Base-by-base conservation (phyloP, 2,888 invertebrate genomes). In the Encarsia formosa region DNA sequence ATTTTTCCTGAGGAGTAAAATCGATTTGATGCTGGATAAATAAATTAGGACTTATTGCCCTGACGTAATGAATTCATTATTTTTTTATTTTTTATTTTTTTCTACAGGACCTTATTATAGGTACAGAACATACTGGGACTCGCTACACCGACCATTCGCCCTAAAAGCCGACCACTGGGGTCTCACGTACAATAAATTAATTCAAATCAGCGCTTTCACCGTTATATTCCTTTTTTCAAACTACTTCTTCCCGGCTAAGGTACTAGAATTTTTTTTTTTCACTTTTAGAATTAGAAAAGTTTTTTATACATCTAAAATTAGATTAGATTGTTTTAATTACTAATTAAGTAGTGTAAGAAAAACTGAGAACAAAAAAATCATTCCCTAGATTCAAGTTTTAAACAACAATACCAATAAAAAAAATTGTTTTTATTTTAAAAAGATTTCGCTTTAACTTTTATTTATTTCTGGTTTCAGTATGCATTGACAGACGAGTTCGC, bases 51-150 rank as follows among this genome's bases (percentile, higher is more conserved):
- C n/a, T n/a, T n/a, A n/a, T n/a, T n/a, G n/a, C n/a, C n/a, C n/a
- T n/a, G n/a, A n/a, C n/a, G n/a, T n/a, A n/a, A n/a, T n/a, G n/a
- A n/a, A n/a, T n/a, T n/a, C n/a, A n/a, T n/a, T n/a, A n/a, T n/a
- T n/a, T n/a, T n/a, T n/a, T n/a, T n/a, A n/a, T n/a, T n/a, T n/a
- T n/a, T n/a, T n/a, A n/a, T n/a, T n/a, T n/a, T n/a, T n/a, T 29
- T 3, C 58, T 55, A 52, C 75, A 95, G 96, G 97, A 51, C 97
- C 97, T 0, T 97, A 93, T 72, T 95, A 88, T 74, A 86, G 90
- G 43, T 98, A 91, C 70, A 81, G 89, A 64, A 92, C 92, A 8
- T 93, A 86, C 68, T 79, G 82, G 67, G 94, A 94, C 69, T 89
- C 86, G 71, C 81, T 88, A 61, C 73, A 81, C 39, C 75, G 82